phyloP scores from a whole-genome alignment of 2,888 invertebrate genomes.

The Dryocosmus kuriphilus region DNA sequence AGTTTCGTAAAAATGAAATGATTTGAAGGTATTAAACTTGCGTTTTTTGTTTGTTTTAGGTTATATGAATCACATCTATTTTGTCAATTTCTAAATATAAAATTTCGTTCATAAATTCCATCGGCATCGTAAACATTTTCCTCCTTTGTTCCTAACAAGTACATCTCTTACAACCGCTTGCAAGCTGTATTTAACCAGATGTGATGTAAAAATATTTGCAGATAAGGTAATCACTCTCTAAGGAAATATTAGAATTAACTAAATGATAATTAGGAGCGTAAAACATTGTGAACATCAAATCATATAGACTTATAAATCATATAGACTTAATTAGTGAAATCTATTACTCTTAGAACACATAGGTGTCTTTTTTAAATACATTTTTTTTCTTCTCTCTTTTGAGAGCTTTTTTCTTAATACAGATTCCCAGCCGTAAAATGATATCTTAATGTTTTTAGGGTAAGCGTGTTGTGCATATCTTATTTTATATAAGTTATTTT shows the following conservation, averaged over 20 bases:
- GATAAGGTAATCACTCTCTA: constrained; percentile 29
- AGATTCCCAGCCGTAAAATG: neutral
- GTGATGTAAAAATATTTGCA: constrained; percentile 28
- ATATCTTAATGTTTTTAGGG: constrained; percentile 11
- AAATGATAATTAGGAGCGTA: constrained; percentile 10
- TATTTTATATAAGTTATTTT: constrained; percentile 22
- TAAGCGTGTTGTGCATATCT: constrained; percentile 4
- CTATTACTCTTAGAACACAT: neutral
- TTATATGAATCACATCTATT: neutral
- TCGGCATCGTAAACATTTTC: neutral
- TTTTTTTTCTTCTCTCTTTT: neutral
- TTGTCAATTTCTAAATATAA: constrained; percentile 2
- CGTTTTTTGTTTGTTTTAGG: neutral
- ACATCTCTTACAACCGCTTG: constrained; percentile 15
- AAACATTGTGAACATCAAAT: constrained; percentile 16
- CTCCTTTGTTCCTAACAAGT: constrained; percentile 27
- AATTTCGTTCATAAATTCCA: constrained; percentile 15
- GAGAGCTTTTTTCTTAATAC: neutral
- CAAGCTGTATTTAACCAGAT: constrained; percentile 17
- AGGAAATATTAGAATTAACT: constrained; percentile 24
- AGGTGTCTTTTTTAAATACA: neutral
- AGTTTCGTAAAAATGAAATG: neutral
- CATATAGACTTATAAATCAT: too few relatives aligned
- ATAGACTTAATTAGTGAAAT: neutral
- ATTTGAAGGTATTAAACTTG: neutral